Evolutionary conservation across 2,888 invertebrate species (phyloP).

Genomic region (Campoletis raptor): DNA sequence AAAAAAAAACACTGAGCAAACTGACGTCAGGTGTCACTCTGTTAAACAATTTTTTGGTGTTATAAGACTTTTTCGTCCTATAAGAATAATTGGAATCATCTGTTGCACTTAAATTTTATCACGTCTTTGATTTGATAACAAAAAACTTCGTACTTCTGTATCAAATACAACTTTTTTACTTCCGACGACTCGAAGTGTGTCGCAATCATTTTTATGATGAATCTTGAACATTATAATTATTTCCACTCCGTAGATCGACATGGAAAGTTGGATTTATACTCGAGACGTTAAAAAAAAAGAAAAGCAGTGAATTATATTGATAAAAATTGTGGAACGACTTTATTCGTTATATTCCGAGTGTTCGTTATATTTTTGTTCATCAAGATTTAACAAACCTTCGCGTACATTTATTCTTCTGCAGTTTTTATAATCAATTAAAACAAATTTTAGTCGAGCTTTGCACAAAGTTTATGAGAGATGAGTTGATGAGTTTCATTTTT

Average conservation of each 20-base stretch:
- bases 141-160: neutral
- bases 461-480: slow-evolving; percentile 1
- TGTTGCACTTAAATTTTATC: neutral
- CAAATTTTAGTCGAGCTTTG: slow-evolving; percentile 7
- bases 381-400: neutral
- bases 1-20: slow-evolving; percentile 49
- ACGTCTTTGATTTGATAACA: neutral
- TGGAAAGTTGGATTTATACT: neutral
- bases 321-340: slow-evolving; percentile 9
- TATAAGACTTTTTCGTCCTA: neutral
- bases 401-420: slow-evolving; percentile 10
- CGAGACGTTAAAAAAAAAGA: neutral
- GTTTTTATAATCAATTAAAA: slow-evolving; percentile 34
- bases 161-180: neutral
- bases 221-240: neutral
- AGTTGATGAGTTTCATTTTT: slow-evolving; percentile 34
- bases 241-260: neutral
- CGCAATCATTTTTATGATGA: neutral
- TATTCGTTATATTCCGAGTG: slow-evolving; percentile 1
- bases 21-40: neutral
- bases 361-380: neutral
- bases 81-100: neutral
- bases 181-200: neutral
- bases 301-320: slow-evolving; percentile 34
- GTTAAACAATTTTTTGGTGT: neutral